Evolutionary conservation across 37 sponge, comb jelly and placozoan genomes (phyloP).

Genomic region (Agelas oroides): DNA sequence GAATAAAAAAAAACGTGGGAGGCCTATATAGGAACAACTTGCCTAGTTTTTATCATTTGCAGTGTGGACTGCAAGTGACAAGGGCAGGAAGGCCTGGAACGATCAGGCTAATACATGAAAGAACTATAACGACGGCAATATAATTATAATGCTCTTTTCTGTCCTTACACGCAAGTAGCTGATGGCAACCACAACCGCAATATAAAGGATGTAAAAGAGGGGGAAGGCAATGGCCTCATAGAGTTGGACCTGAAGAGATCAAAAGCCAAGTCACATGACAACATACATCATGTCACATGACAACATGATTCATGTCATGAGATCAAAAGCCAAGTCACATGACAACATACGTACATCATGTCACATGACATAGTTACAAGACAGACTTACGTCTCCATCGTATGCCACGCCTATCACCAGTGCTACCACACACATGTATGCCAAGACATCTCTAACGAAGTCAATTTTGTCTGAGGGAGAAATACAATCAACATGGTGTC

Average conservation of each 20-base stretch:
- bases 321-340: neutral
- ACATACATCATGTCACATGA: neutral
- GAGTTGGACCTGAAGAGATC: conserved; percentile 61
- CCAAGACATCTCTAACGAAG: conserved; percentile 73
- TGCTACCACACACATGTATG: conserved; percentile 69
- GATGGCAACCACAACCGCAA: conserved; percentile 64
- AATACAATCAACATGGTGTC: neutral
- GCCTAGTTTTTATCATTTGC: no score
- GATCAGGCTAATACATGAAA: no score
- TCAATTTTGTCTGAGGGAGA: conserved; percentile 57
- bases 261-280: neutral
- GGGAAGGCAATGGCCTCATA: conserved; percentile 80
- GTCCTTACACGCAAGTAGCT: conserved; percentile 61
- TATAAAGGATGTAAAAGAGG: conserved; percentile 76
- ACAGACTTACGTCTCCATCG: conserved; percentile 69
- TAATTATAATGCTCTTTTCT: no score
- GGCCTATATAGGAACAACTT: no score
- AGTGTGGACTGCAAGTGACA: no score
- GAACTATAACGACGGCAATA: no score
- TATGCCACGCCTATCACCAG: conserved; percentile 66
- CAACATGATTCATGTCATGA: neutral
- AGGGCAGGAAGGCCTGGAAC: no score
- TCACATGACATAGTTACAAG: no score
- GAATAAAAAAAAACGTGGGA: no score
- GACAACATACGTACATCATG: neutral